phyloP scores from a whole-genome alignment of 2,888 invertebrate species.

The Andrena hattorfiana region DNA sequence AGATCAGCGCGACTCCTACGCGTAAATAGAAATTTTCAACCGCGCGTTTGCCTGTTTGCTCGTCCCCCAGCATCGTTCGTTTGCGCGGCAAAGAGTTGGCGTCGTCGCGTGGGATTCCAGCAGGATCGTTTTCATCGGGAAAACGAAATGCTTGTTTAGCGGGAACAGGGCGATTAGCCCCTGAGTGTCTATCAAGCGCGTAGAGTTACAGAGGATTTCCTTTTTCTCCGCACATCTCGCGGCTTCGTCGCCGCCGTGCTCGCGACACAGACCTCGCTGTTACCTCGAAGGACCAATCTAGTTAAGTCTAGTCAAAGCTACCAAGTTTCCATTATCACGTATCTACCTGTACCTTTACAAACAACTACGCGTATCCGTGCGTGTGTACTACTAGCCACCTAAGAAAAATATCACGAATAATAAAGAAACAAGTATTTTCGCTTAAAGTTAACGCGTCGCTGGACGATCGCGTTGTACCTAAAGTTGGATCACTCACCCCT shows the following conservation, averaged over 20 bases:
- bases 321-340: slow-evolving; percentile 51
- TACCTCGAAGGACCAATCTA: slow-evolving; percentile 76
- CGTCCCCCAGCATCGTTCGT: neutral
- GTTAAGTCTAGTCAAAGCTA: slow-evolving; percentile 68
- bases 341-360: slow-evolving; percentile 37
- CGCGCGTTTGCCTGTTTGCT: neutral
- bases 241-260: neutral
- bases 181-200: neutral
- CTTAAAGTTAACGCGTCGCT: neutral
- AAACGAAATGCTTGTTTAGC: neutral
- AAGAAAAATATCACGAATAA: slow-evolving; percentile 29
- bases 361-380: slow-evolving; percentile 5
- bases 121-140: neutral
- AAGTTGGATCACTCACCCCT: too few relatives aligned
- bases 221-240: slow-evolving; percentile 14
- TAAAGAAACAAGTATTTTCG: slow-evolving; percentile 54
- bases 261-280: slow-evolving; percentile 40
- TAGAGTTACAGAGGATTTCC: neutral
- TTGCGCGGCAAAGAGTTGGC: neutral
- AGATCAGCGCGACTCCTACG: neutral
- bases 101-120: neutral
- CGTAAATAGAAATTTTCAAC: neutral
- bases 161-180: neutral
- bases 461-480: too few relatives aligned
- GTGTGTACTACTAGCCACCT: slow-evolving; percentile 20